phyloP scores from a whole-genome alignment of 2,888 invertebrate genomes.

The Agrochola litura region DNA sequence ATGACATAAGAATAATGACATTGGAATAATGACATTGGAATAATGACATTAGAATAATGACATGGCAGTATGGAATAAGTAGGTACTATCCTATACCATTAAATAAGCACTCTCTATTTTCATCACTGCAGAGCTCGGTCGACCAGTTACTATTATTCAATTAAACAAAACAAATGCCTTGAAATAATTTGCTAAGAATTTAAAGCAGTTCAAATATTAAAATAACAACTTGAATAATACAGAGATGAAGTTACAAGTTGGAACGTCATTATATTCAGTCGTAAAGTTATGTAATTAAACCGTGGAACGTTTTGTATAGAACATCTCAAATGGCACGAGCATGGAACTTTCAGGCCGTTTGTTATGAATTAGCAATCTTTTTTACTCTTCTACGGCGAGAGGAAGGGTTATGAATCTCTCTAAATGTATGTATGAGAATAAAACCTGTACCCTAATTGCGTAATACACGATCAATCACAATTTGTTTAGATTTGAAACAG shows the following conservation, averaged over 20 bases:
- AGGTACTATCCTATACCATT: no score
- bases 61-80: no score
- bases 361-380: slow-evolving; percentile 18
- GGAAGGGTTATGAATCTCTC: background rate
- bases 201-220: slow-evolving; percentile 17
- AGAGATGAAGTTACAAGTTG: slow-evolving; percentile 18
- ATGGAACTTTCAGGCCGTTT: background rate
- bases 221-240: slow-evolving; percentile 16
- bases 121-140: no score
- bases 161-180: background rate
- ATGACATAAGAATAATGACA: no score
- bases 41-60: no score
- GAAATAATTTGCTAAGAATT: background rate
- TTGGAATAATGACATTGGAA: no score
- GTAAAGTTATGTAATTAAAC: slow-evolving; percentile 42
- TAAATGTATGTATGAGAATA: no score
- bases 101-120: no score
- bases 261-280: slow-evolving; percentile 1
- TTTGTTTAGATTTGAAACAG: no score
- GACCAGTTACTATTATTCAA: no score
- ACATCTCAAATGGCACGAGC: slow-evolving; percentile 1
- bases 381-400: background rate
- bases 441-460: no score
- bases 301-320: slow-evolving; percentile 8
- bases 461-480: no score